These are phyloP conservation scores for Drosophila gunungcola DNA, from an alignment of 1,140 invertebrate species.

Conservation along the genomic window DNA sequence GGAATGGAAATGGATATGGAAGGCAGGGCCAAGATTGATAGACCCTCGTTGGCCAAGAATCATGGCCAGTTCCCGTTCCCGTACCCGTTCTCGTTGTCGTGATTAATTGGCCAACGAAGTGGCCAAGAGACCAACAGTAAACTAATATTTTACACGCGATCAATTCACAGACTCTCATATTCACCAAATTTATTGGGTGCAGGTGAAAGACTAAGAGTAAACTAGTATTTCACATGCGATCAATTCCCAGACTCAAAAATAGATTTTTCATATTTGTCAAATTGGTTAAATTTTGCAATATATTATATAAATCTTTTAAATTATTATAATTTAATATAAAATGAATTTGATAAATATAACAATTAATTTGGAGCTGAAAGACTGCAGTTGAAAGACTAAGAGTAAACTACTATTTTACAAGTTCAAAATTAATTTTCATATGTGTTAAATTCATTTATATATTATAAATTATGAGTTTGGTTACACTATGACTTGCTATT, in stretches of 20 bases:
- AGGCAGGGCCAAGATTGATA: not conserved
- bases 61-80: not conserved
- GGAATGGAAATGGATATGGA: not conserved
- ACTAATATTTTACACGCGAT: slow-evolving; percentile 1
- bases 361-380: too few species aligned
- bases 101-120: not conserved
- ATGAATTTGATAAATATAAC: too few species aligned
- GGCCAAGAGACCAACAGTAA: not conserved
- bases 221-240: slow-evolving; percentile 2
- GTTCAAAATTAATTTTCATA: too few species aligned
- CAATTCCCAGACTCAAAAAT: not conserved
- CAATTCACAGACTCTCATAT: not conserved
- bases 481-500: too few species aligned
- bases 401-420: too few species aligned
- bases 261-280: not conserved
- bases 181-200: not conserved
- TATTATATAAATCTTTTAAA: too few species aligned
- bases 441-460: too few species aligned
- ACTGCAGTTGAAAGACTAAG: too few species aligned
- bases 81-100: not conserved
- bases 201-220: slow-evolving; percentile 5
- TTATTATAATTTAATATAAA: too few species aligned
- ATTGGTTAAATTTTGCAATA: too few species aligned
- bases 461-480: too few species aligned
- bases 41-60: not conserved